Evolutionary conservation across 2,797 vertebrate genomes (phyloP).

Genomic region (Dromococcyx pavoninus): DNA sequence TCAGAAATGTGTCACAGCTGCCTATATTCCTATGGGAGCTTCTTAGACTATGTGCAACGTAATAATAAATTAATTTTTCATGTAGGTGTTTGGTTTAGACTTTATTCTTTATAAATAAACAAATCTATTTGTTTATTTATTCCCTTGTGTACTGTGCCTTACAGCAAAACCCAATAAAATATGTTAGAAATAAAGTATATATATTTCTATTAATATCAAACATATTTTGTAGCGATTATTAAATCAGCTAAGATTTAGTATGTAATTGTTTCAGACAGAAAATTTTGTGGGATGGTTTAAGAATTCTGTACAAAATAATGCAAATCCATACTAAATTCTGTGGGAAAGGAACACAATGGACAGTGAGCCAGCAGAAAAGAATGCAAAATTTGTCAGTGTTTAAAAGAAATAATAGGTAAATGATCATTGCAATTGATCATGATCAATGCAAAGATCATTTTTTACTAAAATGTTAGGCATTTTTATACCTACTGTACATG

Average conservation of each 20-base stretch:
- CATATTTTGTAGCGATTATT: background rate
- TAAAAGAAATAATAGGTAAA: background rate
- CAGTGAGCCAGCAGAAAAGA: background rate
- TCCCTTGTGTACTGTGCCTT: background rate
- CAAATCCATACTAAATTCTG: background rate
- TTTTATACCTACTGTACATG: background rate
- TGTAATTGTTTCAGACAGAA: background rate
- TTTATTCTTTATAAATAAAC: background rate
- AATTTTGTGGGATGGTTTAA: background rate
- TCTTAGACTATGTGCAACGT: background rate
- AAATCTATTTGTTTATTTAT: background rate
- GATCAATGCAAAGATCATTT: background rate
- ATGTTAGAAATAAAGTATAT: background rate
- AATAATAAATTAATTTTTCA: background rate
- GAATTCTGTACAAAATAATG: background rate
- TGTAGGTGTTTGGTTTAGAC: background rate
- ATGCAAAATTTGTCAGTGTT: background rate
- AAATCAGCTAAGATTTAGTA: background rate
- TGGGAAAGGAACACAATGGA: background rate
- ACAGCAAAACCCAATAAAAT: background rate
- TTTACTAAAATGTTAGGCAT: background rate
- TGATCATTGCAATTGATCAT: too few species aligned
- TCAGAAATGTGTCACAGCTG: slow-evolving; percentile 8
- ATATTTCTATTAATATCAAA: background rate
- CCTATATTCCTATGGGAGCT: background rate